These are phyloP conservation scores for Patella ulyssiponensis DNA, from an alignment of 2,888 invertebrate species.

Conservation along the genomic window DNA sequence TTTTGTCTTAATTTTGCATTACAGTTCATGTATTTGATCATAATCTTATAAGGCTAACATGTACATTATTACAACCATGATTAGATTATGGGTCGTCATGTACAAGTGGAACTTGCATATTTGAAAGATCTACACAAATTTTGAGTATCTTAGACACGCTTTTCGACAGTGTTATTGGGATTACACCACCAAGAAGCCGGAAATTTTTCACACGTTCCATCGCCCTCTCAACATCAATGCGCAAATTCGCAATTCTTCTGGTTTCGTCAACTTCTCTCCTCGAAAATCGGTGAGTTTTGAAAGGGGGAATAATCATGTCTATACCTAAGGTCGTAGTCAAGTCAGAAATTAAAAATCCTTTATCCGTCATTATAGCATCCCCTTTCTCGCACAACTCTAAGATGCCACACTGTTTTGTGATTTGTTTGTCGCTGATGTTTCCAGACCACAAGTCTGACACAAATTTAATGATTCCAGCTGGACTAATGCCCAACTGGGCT, in stretches of 20 bases:
- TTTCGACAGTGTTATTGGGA: slow-evolving; percentile 19
- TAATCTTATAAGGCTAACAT: too few relatives aligned
- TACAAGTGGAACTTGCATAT: not conserved
- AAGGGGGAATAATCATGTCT: slow-evolving; percentile 36
- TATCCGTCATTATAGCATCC: slow-evolving; percentile 45
- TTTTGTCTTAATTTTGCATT: too few relatives aligned
- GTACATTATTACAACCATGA: too few relatives aligned
- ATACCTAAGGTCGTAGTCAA: slow-evolving; percentile 27
- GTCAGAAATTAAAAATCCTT: slow-evolving; percentile 38
- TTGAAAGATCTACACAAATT: slow-evolving; percentile 10
- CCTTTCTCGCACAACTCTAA: slow-evolving; percentile 36
- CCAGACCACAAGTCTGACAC: slow-evolving; percentile 38
- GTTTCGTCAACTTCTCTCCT: slow-evolving; percentile 26
- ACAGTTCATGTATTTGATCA: too few relatives aligned
- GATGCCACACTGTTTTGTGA: slow-evolving; percentile 29
- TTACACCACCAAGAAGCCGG: slow-evolving; percentile 24
- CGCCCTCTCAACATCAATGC: slow-evolving; percentile 10
- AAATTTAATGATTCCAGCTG: slow-evolving; percentile 37
- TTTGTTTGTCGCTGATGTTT: slow-evolving; percentile 38
- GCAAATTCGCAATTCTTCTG: slow-evolving; percentile 26
- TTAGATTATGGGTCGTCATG: too few relatives aligned
- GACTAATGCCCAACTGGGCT: slow-evolving; percentile 35
- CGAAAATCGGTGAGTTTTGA: slow-evolving; percentile 23
- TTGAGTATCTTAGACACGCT: slow-evolving; percentile 16
- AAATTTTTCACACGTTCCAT: slow-evolving; percentile 30